Percentiles rank a stretch among this genome's conserved stretches.
Conservation (phyloP, 2,888 invertebrate genomes). For the Philereme vetulata region DNA sequence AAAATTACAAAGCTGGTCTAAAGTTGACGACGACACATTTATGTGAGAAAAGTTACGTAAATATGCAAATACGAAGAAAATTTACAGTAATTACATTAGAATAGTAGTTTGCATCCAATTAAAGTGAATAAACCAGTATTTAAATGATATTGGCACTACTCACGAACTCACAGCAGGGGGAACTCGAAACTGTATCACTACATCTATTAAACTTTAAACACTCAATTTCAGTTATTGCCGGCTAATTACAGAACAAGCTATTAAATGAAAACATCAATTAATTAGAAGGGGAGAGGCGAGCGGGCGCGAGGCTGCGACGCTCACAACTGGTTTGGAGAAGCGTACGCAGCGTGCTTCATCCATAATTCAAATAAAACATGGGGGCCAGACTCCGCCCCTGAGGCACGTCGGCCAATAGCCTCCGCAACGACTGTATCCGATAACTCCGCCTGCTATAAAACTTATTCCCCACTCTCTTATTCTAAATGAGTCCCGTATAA, state of each 20-base stretch:
- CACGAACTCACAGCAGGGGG: conserved; percentile 39
- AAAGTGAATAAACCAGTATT: conserved; percentile 35
- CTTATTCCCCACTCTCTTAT: conserved; percentile 73
- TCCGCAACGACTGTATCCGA: conserved; percentile 61
- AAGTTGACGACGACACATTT: conserved; percentile 1
- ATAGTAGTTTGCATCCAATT: conserved; percentile 22
- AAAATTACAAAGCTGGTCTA: background rate
- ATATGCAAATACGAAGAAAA: conserved; percentile 13
- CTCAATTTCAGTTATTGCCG: conserved; percentile 71
- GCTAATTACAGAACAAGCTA: conserved; percentile 77
- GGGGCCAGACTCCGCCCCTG: conserved; percentile 81
- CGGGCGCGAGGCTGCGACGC: conserved; percentile 75
- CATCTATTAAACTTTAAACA: conserved; percentile 67
- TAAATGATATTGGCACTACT: conserved; percentile 37
- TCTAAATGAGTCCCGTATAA: conserved; percentile 72
- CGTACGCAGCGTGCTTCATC: conserved; percentile 74
- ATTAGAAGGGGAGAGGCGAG: conserved; percentile 79
- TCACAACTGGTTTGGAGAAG: conserved; percentile 78
- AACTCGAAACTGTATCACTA: conserved; percentile 52
- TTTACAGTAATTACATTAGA: conserved; percentile 9
- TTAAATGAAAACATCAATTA: conserved; percentile 82
- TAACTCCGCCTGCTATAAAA: conserved; percentile 77
- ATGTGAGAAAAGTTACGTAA: conserved; percentile 10
- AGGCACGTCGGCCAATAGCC: conserved; percentile 76
- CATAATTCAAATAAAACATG: conserved; percentile 83